Evolutionary conservation across 2,888 invertebrate species (phyloP).

Genomic region (Seladonia tumulorum): DNA sequence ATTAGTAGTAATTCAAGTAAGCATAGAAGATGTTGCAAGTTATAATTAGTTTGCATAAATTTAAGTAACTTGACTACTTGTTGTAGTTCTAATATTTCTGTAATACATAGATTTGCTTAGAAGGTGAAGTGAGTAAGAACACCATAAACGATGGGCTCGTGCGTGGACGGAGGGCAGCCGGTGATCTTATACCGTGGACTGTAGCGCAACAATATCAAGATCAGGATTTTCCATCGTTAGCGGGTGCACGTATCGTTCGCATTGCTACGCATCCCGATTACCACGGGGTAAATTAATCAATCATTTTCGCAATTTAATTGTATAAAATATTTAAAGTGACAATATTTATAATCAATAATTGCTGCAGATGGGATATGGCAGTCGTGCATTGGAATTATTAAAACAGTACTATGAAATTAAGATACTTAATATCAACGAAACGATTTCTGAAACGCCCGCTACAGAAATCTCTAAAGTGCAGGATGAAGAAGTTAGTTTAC

Average conservation of each 20-base stretch:
- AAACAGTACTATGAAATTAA: constrained; percentile 95
- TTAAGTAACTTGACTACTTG: constrained; percentile 6
- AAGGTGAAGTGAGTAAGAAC: constrained; percentile 89
- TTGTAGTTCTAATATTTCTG: constrained; percentile 29
- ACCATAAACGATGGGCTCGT: constrained; percentile 91
- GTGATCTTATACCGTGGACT: constrained; percentile 99
- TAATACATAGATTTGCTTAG: constrained; percentile 86
- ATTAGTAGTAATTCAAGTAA: constrained; percentile 94
- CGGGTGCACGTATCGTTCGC: constrained; percentile 96
- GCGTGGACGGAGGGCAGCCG: constrained; percentile 95
- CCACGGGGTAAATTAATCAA: constrained; percentile 88
- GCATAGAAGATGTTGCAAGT: constrained; percentile 19
- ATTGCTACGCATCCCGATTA: constrained; percentile 99
- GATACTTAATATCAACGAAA: constrained; percentile 90
- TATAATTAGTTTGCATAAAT: background rate
- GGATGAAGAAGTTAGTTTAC: constrained; percentile 87
- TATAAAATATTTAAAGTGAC: background rate
- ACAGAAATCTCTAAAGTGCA: constrained; percentile 86
- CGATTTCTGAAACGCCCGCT: constrained; percentile 61
- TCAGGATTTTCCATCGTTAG: constrained; percentile 94
- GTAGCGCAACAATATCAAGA: constrained; percentile 98
- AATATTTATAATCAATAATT: constrained; percentile 43
- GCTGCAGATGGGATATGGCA: constrained; percentile 97
- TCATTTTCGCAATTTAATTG: background rate
- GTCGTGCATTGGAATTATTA: constrained; percentile 92